Evolutionary conservation across 2,113 vertebrate species (phyloP).

Genomic region (Grammomys dolichurus): DNA sequence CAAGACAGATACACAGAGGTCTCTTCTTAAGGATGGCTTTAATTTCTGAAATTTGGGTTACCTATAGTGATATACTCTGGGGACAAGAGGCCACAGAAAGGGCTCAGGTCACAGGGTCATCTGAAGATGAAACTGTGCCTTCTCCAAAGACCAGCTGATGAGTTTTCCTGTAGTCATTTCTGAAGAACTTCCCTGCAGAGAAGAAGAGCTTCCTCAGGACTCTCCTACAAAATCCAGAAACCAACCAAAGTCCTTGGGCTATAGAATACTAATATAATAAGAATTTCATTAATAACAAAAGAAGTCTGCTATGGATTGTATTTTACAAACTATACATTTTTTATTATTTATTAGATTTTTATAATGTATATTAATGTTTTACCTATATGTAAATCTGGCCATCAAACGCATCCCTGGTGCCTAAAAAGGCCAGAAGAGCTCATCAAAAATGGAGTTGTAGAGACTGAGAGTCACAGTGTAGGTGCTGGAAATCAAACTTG

Average conservation of each 20-base stretch:
- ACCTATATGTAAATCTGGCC: not conserved
- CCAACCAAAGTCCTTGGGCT: not conserved
- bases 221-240: not conserved
- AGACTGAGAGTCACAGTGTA: not conserved
- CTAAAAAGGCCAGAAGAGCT: not conserved
- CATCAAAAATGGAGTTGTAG: not conserved
- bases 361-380: not conserved
- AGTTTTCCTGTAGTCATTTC: not conserved
- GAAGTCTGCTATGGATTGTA: not conserved
- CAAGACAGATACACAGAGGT: too few species aligned
- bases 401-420: not conserved
- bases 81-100: not conserved
- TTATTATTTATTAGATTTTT: not conserved
- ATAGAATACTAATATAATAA: not conserved
- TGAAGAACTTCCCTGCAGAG: not conserved
- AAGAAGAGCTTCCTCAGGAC: conserved; percentile 13
- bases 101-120: not conserved
- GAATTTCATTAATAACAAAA: not conserved
- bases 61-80: not conserved
- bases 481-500: not conserved
- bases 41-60: not conserved
- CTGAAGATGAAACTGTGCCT: not conserved
- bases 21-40: not conserved
- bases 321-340: not conserved
- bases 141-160: not conserved